Evolutionary conservation across 1,140 invertebrate species (phyloP).

Genomic region (Drosophila pseudoobscura): DNA sequence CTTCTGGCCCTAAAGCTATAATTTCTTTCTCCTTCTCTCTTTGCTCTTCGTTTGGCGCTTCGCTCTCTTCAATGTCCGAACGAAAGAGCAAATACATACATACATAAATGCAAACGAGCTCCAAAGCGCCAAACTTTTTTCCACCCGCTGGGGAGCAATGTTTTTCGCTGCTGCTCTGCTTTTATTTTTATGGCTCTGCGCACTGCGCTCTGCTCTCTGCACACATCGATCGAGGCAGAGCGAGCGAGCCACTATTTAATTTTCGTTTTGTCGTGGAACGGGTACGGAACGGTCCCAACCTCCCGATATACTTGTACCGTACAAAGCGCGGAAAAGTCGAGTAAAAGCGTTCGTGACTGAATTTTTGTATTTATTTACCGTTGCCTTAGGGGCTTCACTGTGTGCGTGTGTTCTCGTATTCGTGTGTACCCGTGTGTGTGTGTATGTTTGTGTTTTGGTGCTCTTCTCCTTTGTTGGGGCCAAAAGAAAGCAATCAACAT

Average conservation of each 20-base stretch:
- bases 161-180: constrained; percentile 65
- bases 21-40: background rate
- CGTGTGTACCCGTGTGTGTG: constrained; percentile 2
- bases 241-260: constrained; percentile 67
- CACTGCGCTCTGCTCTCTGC: constrained; percentile 40
- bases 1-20: background rate
- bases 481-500: background rate
- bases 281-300: constrained; percentile 42
- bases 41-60: constrained; percentile 22
- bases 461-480: no score
- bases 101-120: constrained; percentile 59
- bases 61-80: constrained; percentile 30
- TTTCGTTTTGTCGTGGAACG: constrained; percentile 73
- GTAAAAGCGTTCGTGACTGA: constrained; percentile 51
- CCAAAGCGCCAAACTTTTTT: constrained; percentile 69
- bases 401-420: background rate
- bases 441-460: constrained; percentile 6
- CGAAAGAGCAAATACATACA: constrained; percentile 52
- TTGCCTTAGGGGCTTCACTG: constrained; percentile 2
- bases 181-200: constrained; percentile 75
- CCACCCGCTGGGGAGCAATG: constrained; percentile 16
- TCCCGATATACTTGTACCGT: constrained; percentile 15
- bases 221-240: constrained; percentile 38
- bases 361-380: constrained; percentile 49
- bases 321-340: constrained; percentile 34